These are phyloP conservation scores for Crenuchus spilurus DNA, from an alignment of 2,797 vertebrate species.

Conservation along the genomic window DNA sequence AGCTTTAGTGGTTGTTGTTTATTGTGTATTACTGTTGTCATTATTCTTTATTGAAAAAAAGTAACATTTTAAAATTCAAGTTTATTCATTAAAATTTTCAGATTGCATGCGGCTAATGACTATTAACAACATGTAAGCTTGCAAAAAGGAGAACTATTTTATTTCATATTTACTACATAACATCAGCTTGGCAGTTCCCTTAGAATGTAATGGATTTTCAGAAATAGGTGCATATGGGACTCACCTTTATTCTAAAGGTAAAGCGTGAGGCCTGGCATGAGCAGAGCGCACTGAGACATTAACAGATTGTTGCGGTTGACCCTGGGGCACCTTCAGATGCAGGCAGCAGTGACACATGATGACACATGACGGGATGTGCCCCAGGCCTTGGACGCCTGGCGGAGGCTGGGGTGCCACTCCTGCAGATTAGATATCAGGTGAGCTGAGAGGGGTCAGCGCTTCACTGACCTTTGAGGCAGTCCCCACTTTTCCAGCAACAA, in stretches of 20 bases:
- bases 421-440: conserved; percentile 62
- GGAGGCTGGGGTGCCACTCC: conserved; percentile 41
- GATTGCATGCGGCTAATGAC: too few relatives aligned
- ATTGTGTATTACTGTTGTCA: too few relatives aligned
- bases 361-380: conserved; percentile 67
- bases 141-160: too few relatives aligned
- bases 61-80: too few relatives aligned
- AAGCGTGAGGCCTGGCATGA: neutral
- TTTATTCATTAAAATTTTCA: too few relatives aligned
- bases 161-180: neutral
- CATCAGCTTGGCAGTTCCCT: neutral
- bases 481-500: conserved; percentile 49
- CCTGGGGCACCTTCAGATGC: conserved; percentile 65
- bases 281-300: conserved; percentile 48
- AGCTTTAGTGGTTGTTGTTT: too few relatives aligned
- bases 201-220: neutral
- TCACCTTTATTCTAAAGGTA: neutral
- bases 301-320: conserved; percentile 67
- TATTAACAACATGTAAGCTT: too few relatives aligned
- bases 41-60: too few relatives aligned
- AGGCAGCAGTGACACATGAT: conserved; percentile 70
- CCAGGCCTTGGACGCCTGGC: conserved; percentile 26
- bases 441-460: conserved; percentile 53
- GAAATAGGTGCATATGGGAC: neutral
- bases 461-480: conserved; percentile 48